Conservation (phyloP, 64 coral and sea anemone species). For the Platygyra sinensis region DNA sequence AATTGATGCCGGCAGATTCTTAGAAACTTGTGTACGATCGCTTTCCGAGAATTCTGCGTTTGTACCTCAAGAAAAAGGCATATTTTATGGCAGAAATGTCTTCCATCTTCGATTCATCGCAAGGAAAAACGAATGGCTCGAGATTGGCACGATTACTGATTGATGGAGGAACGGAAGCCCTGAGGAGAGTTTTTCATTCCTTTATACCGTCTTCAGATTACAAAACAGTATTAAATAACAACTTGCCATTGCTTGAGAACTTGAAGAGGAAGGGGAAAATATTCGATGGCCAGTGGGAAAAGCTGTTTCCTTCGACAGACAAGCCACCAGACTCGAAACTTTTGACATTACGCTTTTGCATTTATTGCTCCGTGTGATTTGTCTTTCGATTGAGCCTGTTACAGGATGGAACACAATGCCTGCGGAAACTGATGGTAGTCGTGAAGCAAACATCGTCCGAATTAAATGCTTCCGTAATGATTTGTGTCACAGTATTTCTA, state of each 20-base stretch:
- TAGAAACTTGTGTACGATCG: too few relatives aligned
- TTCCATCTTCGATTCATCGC: neutral
- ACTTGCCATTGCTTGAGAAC: neutral
- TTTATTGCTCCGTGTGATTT: constrained; percentile 48
- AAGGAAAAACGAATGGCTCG: constrained; percentile 32
- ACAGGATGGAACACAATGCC: constrained; percentile 54
- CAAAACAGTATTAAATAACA: neutral
- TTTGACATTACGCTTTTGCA: constrained; percentile 77
- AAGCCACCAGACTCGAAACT: neutral
- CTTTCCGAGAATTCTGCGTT: too few relatives aligned
- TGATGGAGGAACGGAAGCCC: constrained; percentile 46
- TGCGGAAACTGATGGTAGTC: constrained; percentile 28
- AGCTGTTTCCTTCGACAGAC: constrained; percentile 44
- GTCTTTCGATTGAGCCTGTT: neutral
- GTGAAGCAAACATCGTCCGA: constrained; percentile 56
- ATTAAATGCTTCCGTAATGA: constrained; percentile 59
- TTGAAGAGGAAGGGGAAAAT: constrained; percentile 29
- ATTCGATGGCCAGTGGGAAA: constrained; percentile 49
- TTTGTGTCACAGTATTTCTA: constrained; percentile 29
- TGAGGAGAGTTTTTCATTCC: constrained; percentile 10
- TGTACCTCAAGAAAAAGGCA: too few relatives aligned
- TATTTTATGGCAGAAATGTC: too few relatives aligned
- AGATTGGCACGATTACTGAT: constrained; percentile 28
- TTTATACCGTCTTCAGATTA: neutral
- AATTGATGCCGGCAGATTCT: too few relatives aligned